Evolutionary conservation across 2,113 vertebrate genomes (phyloP).

Genomic region (Atherinomorus stipes): DNA sequence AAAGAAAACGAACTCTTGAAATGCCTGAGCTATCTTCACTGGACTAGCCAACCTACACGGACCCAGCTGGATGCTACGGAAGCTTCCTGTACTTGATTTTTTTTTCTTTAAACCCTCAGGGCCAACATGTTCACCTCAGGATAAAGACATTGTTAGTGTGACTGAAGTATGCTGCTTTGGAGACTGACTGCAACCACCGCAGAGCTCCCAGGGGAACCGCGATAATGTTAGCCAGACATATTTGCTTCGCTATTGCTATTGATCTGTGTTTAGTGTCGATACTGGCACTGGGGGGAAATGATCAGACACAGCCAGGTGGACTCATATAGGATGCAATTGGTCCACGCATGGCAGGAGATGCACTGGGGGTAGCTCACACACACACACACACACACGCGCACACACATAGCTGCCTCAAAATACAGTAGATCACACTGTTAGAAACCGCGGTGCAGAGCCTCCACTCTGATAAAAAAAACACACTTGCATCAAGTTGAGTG

Average conservation of each 20-base stretch:
- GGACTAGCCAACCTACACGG: conserved; percentile 46
- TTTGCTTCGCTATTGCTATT: conserved; percentile 68
- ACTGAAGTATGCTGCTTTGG: conserved; percentile 61
- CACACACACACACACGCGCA: neutral
- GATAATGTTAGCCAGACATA: conserved; percentile 60
- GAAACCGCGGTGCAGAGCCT: conserved; percentile 54
- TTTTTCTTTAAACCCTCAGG: conserved; percentile 21
- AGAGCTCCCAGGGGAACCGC: conserved; percentile 32
- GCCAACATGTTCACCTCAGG: conserved; percentile 55
- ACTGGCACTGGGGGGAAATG: conserved; percentile 61
- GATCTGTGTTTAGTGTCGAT: conserved; percentile 71
- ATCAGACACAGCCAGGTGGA: conserved; percentile 41
- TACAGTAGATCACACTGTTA: neutral
- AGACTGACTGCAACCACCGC: conserved; percentile 51
- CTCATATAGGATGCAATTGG: conserved; percentile 28
- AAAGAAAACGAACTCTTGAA: conserved; percentile 47
- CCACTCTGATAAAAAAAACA: neutral
- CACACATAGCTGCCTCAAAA: conserved; percentile 4
- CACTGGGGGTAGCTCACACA: neutral
- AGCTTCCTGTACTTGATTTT: conserved; percentile 27
- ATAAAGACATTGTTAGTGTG: conserved; percentile 66
- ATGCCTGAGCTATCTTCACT: conserved; percentile 36
- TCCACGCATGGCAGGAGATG: conserved; percentile 9
- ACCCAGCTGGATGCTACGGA: conserved; percentile 34
- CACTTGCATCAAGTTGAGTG: conserved; percentile 38